Base-by-base conservation (phyloP, 2,113 vertebrate genomes). In the Tylochromis polylepis region DNA sequence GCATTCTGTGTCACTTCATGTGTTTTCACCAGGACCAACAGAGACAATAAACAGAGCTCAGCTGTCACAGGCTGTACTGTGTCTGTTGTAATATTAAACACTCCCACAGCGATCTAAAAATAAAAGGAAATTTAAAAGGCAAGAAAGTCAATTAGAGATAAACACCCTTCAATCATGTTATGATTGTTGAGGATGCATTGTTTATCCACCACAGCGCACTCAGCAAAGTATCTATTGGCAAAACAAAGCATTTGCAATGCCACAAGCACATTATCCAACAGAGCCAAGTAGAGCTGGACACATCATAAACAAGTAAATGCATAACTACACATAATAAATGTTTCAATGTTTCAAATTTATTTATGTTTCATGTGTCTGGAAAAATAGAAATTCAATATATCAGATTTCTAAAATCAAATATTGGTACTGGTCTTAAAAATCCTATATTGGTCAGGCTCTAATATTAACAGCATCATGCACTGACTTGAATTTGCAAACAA, bases 1-100 rank as follows among this genome's bases (percentile, higher is more conserved):
- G n/a, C n/a, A n/a, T n/a, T n/a, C n/a, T n/a, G n/a, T n/a, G n/a
- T n/a, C n/a, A n/a, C n/a, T 83, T 81, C n/a, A 16, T 86, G 78
- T 60, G 83, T 89, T 91, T 91, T 91, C 86, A 82, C 43, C 85
- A 77, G 84, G 83, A 85, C 57, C 62, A 83, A 86, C 89, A 56
- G 83, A 81, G 53, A 85, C 81, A 87, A 88, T 55, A 89, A 85
- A 88, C 83, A 77, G 4, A 18, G 29, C n/a, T 43, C 8, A 2
- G 22, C 62, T 24, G 84, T 62, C 83, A 38, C 81, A 87, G 81
- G 53, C 43, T 87, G 87, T 1, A 3, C 53, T 14, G 18, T 8
- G 11, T 79, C 51, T 93, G 91, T 77, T 12, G 86, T 57, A 85
- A 90, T 51, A 59, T 36, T 22, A 58, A 85, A 89, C 16, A 49